Evolutionary conservation across 2,797 vertebrate species (phyloP), one percentile per base, ranked within the genome.

Genomic region (Iguana delicatissima): DNA sequence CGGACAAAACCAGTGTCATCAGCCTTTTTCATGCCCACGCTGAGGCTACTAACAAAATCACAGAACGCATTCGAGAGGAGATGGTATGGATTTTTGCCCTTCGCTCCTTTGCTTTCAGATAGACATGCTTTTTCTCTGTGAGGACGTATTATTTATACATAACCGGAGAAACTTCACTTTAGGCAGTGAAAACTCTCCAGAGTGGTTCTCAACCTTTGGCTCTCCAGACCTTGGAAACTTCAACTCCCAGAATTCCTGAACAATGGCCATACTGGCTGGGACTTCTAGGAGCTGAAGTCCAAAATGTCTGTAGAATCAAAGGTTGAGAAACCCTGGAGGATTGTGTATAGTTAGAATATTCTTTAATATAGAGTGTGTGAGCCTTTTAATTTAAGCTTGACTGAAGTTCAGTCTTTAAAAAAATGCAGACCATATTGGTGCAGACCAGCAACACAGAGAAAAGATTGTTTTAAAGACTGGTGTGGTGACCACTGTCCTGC

Each of bases 21-120:
- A 99, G 98, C 94, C 96, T 99, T 80, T 99, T 99, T 93, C 97
- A 98, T 72, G 99, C 99, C 22, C 99, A 99, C 0, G 98, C 99
- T 93, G 98, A 98, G 72, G 99, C 99, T 0, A 98, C 98, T 0
- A 89, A 97, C 83, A 99, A 99, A 97, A 98, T 99, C 93, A 98
- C 97, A 32, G 99, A 99, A 74, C 97, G 99, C 85, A 99, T 99
- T 94, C 99, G 98, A 96, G 99, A 99, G 94, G 99, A 99, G 95
- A 98, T 98, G 98, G 99, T 99, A 95, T 89, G 96, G 93, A 29
- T 24, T 32, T 42, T 77, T 29, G 4, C 38, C 55, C 7, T 77
- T 52, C 13, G 4, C 57, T 57, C 13, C 55, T 50, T 29, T 80
- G 69, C 22, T 90, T 86, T 74, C 38, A 92, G 80, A 0, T 10